Conservation (phyloP, 2,113 vertebrate genomes). For the Petaurus breviceps region DNA sequence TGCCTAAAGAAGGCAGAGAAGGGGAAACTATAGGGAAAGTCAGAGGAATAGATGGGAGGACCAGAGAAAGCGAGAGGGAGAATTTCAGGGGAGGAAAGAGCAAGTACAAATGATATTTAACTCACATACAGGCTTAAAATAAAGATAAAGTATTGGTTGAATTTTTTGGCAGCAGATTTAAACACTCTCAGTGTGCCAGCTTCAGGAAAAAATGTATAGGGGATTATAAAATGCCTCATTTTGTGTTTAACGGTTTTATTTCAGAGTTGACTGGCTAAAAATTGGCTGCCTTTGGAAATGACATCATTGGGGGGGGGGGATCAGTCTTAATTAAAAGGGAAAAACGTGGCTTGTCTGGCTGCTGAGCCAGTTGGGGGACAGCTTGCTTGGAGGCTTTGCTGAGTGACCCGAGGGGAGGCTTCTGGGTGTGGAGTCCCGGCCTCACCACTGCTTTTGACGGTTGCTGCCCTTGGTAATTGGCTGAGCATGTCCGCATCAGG, state of each 20-base stretch:
- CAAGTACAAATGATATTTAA: neutral
- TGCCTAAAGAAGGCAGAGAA: neutral
- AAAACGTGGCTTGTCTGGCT: neutral
- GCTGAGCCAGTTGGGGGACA: neutral
- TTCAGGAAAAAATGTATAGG: neutral
- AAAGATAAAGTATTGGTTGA: slow-evolving; percentile 7
- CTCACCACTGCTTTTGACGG: slow-evolving; percentile 48
- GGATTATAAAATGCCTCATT: slow-evolving; percentile 54
- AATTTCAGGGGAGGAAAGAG: neutral
- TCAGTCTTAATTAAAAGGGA: slow-evolving; percentile 19
- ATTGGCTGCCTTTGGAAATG: slow-evolving; percentile 56
- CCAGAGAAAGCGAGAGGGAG: neutral
- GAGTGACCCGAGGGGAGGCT: neutral
- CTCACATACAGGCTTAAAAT: neutral
- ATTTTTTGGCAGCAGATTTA: slow-evolving; percentile 23
- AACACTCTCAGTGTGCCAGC: slow-evolving; percentile 17
- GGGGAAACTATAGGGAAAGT: neutral
- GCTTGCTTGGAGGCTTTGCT: neutral
- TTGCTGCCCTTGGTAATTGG: slow-evolving; percentile 47
- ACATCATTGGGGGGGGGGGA: neutral
- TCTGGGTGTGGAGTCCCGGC: neutral
- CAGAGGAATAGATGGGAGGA: neutral
- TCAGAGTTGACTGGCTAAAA: slow-evolving; percentile 56
- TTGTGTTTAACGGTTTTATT: slow-evolving; percentile 57
- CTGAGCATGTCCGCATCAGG: neutral